These are phyloP conservation scores for Temnothorax longispinosus DNA, from an alignment of 1,140 invertebrate species.

Conservation along the genomic window DNA sequence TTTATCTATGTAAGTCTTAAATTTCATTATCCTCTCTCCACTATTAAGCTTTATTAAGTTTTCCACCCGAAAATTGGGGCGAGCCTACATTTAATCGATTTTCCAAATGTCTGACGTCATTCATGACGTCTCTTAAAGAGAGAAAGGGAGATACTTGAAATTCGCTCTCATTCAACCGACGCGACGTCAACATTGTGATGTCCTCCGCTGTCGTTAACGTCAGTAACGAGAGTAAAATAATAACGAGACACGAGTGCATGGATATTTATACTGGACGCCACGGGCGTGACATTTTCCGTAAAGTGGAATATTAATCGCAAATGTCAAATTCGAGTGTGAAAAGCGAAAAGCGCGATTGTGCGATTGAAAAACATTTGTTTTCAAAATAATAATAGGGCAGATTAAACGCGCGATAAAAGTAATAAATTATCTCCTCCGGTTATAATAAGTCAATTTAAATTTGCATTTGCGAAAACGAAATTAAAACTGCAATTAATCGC, in stretches of 20 bases:
- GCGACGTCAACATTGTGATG: conserved; percentile 24
- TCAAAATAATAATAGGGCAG: not conserved
- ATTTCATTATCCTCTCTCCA: not conserved
- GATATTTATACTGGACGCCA: not conserved
- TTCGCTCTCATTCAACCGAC: conserved; percentile 19
- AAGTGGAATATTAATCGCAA: conserved; percentile 34
- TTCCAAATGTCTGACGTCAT: conserved; percentile 67
- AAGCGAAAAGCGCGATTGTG: not conserved
- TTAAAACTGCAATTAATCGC: not conserved
- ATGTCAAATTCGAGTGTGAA: conserved; percentile 28
- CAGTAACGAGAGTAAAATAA: not conserved
- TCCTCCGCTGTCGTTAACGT: not conserved
- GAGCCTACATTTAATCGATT: conserved; percentile 68
- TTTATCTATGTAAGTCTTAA: not conserved
- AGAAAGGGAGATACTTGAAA: conserved; percentile 10
- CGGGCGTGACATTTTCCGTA: conserved; percentile 8
- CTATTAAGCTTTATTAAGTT: not conserved
- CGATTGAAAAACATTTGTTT: conserved; percentile 27
- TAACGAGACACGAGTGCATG: not conserved
- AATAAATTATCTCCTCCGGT: not conserved
- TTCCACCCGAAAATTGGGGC: conserved; percentile 42
- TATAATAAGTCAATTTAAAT: not conserved
- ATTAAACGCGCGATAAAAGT: not conserved
- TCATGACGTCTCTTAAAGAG: conserved; percentile 66
- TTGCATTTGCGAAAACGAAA: not conserved